Base-by-base conservation (phyloP, 2,113 vertebrate genomes). In the Dasypus novemcinctus region DNA sequence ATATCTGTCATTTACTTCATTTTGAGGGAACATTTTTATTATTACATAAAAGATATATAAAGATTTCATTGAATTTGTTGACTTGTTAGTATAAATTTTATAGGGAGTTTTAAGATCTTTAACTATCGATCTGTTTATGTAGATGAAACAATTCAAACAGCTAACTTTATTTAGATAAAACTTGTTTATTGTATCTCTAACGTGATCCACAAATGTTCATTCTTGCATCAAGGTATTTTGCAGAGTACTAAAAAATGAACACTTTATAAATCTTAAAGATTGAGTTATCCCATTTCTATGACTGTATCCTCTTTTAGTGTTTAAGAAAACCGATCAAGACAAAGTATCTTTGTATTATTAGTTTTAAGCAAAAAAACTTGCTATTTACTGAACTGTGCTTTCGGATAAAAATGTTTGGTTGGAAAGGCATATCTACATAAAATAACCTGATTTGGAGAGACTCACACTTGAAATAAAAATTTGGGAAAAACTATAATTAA, bases 11-110 rank as follows among this genome's bases (percentile, higher is more conserved):
- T 90, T 96, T 49, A 80, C 5, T 89, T 29, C 27, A 87, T 91
- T 79, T 93, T 57, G 88, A 57, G 49, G 21, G 11, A 71, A 63
- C 20, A 87, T 80, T 72, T 93, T 94, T 93, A 82, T 31, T 36
- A 33, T 33, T 54, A 31, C n/a, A 61, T 87, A 54, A 84, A 96
- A 94, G 17, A 2, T 15, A 54, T n/a, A 46, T 83, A 79, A 89
- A 68, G 7, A 1, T 86, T 93, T 93, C 52, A 57, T 94, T 74
- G 93, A 94, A 90, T 74, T 74, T 87, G 5, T 78, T 85, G 84
- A 85, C n/a, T 72, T 63, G 5, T 90, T 80, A 82, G 8, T 49
- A 29, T 57, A 38, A 5, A 38, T 87, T 96, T 92, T 94, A 91
- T 71, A 88, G 12, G 21, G 23, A 17, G 15, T 79, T 91, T 92